These are phyloP conservation scores for Corydoras sp. DNA, from an alignment of 2,113 vertebrate genomes.

Conservation along the genomic window DNA sequence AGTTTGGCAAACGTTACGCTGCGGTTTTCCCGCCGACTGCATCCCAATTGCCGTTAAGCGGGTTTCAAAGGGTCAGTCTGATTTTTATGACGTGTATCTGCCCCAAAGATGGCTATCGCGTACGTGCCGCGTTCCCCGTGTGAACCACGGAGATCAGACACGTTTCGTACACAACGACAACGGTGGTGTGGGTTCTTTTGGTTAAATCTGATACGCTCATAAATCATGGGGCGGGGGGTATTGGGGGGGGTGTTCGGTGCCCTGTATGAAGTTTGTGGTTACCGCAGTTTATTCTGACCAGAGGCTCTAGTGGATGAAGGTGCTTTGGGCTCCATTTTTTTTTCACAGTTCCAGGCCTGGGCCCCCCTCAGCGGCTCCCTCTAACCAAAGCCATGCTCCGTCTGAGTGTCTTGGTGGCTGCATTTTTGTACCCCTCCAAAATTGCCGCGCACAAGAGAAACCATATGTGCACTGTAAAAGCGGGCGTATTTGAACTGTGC, in stretches of 20 bases:
- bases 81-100: too few relatives aligned
- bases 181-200: too few relatives aligned
- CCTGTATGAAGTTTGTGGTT: slow-evolving; percentile 14
- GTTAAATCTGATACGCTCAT: slow-evolving; percentile 7
- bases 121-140: too few relatives aligned
- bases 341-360: not conserved
- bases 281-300: slow-evolving; percentile 21
- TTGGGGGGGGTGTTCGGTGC: not conserved
- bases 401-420: slow-evolving; percentile 46
- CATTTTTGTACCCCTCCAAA: slow-evolving; percentile 51
- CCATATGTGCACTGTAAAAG: slow-evolving; percentile 52
- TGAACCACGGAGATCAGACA: not conserved
- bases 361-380: slow-evolving; percentile 23
- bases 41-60: too few relatives aligned
- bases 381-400: slow-evolving; percentile 48
- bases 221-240: not conserved
- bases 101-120: too few relatives aligned
- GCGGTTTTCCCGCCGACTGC: too few relatives aligned
- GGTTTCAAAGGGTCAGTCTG: too few relatives aligned
- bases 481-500: slow-evolving; percentile 50
- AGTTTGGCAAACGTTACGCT: too few relatives aligned
- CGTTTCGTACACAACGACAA: not conserved
- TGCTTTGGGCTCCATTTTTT: slow-evolving; percentile 30
- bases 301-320: slow-evolving; percentile 26
- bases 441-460: slow-evolving; percentile 48